A percentile compares a stretch with the other conserved stretches of the same genome.
phyloP scores from a whole-genome alignment of 2,888 invertebrate species.

The Cyclophora punctaria region DNA sequence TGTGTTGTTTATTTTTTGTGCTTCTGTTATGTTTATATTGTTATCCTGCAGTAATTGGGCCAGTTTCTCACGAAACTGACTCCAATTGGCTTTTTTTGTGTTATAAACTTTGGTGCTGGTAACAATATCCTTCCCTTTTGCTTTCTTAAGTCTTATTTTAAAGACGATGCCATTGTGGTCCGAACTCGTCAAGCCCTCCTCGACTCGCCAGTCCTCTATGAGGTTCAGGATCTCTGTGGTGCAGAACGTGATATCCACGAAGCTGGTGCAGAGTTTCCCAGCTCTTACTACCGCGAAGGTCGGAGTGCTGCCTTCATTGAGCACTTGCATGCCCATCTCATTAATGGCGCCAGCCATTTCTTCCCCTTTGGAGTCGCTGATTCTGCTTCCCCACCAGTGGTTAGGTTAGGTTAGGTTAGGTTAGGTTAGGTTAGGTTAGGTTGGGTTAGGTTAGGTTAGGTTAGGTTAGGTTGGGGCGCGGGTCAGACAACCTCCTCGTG shows the following conservation, averaged over 20 bases:
- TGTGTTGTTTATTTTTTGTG: constrained; percentile 2
- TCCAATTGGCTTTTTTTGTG: constrained; percentile 18
- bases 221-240: neutral
- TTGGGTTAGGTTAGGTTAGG: constrained; percentile 1
- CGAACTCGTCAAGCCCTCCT: neutral
- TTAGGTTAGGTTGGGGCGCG: constrained; percentile 1
- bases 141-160: neutral
- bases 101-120: constrained; percentile 1
- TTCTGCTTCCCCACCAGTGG: neutral
- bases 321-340: too few relatives aligned
- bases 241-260: neutral
- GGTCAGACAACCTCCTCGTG: too few relatives aligned
- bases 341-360: neutral
- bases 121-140: neutral
- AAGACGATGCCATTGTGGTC: neutral
- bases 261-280: neutral
- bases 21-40: constrained; percentile 1
- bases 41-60: neutral
- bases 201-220: neutral
- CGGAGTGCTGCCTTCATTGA: neutral
- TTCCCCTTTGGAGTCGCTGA: neutral
- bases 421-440: too few relatives aligned
- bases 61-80: constrained; percentile 14
- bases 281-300: neutral
- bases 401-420: too few relatives aligned